Evolutionary conservation across 2,797 vertebrate genomes (phyloP).

Genomic region (Bradypodion ventrale): DNA sequence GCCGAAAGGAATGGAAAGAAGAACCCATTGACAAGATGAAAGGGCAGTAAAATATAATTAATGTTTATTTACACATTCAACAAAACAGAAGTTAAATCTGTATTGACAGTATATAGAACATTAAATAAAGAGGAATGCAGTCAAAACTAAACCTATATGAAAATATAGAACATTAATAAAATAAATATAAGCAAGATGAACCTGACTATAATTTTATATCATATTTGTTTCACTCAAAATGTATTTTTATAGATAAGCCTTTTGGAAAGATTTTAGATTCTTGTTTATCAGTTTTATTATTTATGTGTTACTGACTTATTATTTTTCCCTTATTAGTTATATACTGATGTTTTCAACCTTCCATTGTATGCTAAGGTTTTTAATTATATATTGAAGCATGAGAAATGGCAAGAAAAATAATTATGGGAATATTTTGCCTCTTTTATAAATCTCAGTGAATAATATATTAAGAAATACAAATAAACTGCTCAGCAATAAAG

Average conservation of each 20-base stretch:
- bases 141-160: not conserved
- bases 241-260: slow-evolving; percentile 22
- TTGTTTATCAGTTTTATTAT: not conserved
- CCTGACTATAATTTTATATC: not conserved
- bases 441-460: slow-evolving; percentile 36
- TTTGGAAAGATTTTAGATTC: not conserved
- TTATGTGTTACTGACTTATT: not conserved
- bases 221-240: slow-evolving; percentile 34
- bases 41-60: not conserved
- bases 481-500: slow-evolving; percentile 49
- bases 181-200: slow-evolving; percentile 22
- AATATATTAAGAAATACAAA: slow-evolving; percentile 23
- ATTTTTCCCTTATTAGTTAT: not conserved
- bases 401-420: not conserved
- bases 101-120: not conserved
- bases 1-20: not conserved
- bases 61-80: not conserved
- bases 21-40: not conserved
- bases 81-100: not conserved
- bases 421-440: not conserved
- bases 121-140: not conserved
- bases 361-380: not conserved
- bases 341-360: not conserved
- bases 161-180: not conserved
- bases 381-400: not conserved